These are phyloP conservation scores for Drosophila eohydei DNA, from an alignment of 2,888 invertebrate species.

Conservation along the genomic window DNA sequence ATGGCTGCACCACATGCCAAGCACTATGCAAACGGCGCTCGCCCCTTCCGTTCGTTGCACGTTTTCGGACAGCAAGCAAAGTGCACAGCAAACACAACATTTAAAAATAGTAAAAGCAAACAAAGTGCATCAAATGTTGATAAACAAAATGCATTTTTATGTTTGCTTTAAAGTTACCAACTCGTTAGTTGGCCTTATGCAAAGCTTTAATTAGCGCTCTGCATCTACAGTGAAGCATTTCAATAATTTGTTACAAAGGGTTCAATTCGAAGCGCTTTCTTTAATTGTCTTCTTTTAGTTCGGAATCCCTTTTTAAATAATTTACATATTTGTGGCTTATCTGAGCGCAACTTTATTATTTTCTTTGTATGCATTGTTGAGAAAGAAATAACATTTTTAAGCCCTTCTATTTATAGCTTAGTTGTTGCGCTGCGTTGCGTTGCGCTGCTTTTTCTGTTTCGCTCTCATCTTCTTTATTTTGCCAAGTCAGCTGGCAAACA, in stretches of 20 bases:
- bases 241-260: no score
- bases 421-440: conserved; percentile 22
- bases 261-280: background rate
- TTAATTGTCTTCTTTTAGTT: background rate
- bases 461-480: background rate
- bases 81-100: conserved; percentile 68
- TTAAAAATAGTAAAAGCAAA: conserved; percentile 59
- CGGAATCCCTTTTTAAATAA: background rate
- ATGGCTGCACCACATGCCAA: conserved; percentile 61
- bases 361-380: conserved; percentile 15
- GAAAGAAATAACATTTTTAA: conserved; percentile 30
- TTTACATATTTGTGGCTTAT: conserved; percentile 19
- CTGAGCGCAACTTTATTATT: conserved; percentile 23
- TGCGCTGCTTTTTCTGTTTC: background rate
- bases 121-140: conserved; percentile 46
- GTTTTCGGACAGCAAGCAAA: conserved; percentile 60
- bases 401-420: conserved; percentile 48
- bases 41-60: conserved; percentile 11
- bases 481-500: conserved; percentile 16
- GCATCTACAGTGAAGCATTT: background rate
- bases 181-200: conserved; percentile 15
- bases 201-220: background rate
- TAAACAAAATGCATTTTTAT: conserved; percentile 34
- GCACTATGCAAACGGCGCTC: conserved; percentile 62
- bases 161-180: conserved; percentile 10